phyloP scores from a whole-genome alignment of 1,140 invertebrate genomes.

The Oreohelix idahoensis region DNA sequence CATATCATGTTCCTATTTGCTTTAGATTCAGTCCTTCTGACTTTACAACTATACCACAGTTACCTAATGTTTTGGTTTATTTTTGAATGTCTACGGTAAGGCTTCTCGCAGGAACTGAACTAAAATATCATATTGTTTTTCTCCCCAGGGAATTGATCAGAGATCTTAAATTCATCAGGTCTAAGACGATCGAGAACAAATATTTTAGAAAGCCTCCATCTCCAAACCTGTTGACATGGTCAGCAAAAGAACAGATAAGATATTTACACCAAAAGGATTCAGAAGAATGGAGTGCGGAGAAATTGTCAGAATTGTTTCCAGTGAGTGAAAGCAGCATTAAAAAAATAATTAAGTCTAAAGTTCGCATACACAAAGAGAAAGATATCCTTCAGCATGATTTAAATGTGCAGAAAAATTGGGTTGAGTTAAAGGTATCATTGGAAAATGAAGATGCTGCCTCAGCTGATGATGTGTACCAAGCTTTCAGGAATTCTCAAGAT shows the following conservation, averaged over 20 bases:
- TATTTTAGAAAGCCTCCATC: neutral
- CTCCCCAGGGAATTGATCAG: neutral
- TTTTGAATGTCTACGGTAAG: too few relatives aligned
- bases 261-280: constrained; percentile 6
- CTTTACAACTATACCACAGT: too few relatives aligned
- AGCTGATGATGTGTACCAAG: neutral
- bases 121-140: neutral
- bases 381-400: constrained; percentile 12
- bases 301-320: constrained; percentile 20
- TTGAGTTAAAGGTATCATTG: neutral
- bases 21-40: too few relatives aligned
- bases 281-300: neutral
- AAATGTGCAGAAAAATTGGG: constrained; percentile 13
- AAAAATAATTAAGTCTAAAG: neutral
- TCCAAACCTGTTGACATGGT: constrained; percentile 20
- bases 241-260: constrained; percentile 26
- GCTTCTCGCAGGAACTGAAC: too few relatives aligned
- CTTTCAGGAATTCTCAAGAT: neutral
- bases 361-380: neutral
- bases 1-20: too few relatives aligned
- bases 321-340: neutral
- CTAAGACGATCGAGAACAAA: constrained; percentile 13
- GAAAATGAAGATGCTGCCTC: neutral
- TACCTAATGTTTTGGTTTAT: too few relatives aligned
- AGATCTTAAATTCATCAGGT: neutral